Base-by-base conservation (phyloP, 2,888 invertebrate species). In the Diarsia mendica region DNA sequence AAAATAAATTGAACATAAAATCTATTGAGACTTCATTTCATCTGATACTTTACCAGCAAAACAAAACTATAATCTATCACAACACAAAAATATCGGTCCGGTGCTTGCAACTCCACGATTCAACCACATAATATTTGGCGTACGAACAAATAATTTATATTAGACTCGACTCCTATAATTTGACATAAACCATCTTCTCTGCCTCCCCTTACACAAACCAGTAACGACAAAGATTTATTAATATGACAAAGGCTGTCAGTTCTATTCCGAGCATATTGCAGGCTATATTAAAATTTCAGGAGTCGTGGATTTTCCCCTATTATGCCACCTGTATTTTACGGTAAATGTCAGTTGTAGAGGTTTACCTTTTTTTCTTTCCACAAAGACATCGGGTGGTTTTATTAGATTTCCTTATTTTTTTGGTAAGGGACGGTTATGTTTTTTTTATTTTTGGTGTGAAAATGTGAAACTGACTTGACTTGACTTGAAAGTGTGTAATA, bases 261-360 rank as follows among this genome's bases (percentile, higher is more conserved):
- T 78, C 67, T 79, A 69, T 81, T 79, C 69, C 69, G 46, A 66
- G 23, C 8, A 66, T 63, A 72, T 67, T 65, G 75, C 77, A 53
- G 66, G 72, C 75, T 76, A 76, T 85, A 86, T 86, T 86, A 85
- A 87, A 82, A 84, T 85, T 86, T 84, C 87, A 86, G 67, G 53
- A 77, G 70, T 77, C 75, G 72, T 60, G 74, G 75, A 65, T 75
- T 80, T 75, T 71, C 72, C 67, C 71, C 68, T 71, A 77, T 75
- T 78, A 83, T 78, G 48, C 55, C 71, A 72, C 51, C 74, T 79
- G 85, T 85, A 79, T 84, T 88, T 82, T 73, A 80, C 67, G 60
- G 69, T 76, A 77, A 79, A 71, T 78, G 82, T 65, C 80, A 79
- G 66, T 63, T 61, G 75, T 68, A 49, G 51, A 73, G 68, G 71